Conservation (phyloP, 2,113 vertebrate species). For the Columba livia region DNA sequence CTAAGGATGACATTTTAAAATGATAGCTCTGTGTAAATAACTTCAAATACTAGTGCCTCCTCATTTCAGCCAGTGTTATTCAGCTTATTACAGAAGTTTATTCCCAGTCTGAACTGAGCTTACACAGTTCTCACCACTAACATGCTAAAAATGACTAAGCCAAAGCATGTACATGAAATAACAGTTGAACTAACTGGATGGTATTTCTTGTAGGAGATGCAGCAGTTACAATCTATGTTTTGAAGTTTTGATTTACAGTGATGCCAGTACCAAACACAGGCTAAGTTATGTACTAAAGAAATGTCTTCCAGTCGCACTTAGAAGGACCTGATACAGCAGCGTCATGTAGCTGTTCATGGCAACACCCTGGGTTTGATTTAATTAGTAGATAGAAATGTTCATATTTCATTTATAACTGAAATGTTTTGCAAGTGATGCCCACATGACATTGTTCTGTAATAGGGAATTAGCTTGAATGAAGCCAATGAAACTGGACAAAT, state of each 20-base stretch:
- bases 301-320: not conserved
- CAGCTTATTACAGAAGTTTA: not conserved
- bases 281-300: not conserved
- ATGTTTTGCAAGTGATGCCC: not conserved
- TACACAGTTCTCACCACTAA: not conserved
- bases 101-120: not conserved
- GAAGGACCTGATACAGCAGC: not conserved
- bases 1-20: not conserved
- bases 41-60: not conserved
- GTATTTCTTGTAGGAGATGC: not conserved
- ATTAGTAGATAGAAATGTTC: not conserved
- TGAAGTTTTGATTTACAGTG: not conserved
- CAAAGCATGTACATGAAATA: not conserved
- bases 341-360: not conserved
- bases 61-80: not conserved
- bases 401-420: not conserved
- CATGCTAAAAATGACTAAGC: not conserved
- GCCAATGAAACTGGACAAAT: not conserved
- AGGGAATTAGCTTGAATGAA: not conserved
- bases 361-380: constrained; percentile 29
- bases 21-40: not conserved
- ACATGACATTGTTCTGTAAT: not conserved
- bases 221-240: not conserved
- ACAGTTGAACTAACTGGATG: not conserved
- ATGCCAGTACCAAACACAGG: not conserved